phyloP scores from a whole-genome alignment of 2,888 invertebrate species.

The Lepidocyrtinus sp. region DNA sequence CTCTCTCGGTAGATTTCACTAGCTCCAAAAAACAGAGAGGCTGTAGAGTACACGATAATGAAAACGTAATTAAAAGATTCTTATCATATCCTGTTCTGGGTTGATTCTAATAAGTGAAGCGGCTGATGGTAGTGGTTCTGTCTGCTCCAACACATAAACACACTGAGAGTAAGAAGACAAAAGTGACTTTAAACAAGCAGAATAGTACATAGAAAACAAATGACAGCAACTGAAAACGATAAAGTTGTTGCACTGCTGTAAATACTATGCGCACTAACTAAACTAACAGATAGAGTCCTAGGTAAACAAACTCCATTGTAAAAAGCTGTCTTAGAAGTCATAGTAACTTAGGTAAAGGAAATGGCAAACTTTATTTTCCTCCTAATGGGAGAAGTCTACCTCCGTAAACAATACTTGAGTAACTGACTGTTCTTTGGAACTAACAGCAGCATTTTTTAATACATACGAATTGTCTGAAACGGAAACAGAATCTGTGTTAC shows the following conservation, averaged over 20 bases:
- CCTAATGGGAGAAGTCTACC: not conserved
- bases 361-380: slow-evolving; percentile 20
- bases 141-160: not conserved
- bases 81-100: slow-evolving; percentile 6
- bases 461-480: slow-evolving; percentile 15
- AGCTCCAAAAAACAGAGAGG: too few relatives aligned
- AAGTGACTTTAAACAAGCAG: slow-evolving; percentile 12
- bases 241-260: not conserved
- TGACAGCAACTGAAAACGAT: slow-evolving; percentile 7
- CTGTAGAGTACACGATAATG: not conserved
- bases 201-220: slow-evolving; percentile 5
- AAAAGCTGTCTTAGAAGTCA: not conserved
- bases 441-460: slow-evolving; percentile 10
- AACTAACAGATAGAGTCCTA: not conserved
- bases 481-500: slow-evolving; percentile 18
- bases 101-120: not conserved
- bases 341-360: slow-evolving; percentile 9
- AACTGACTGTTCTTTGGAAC: slow-evolving; percentile 9
- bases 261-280: slow-evolving; percentile 2
- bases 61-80: slow-evolving; percentile 16
- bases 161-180: not conserved
- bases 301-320: slow-evolving; percentile 9
- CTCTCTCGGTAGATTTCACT: too few relatives aligned
- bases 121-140: slow-evolving; percentile 7
- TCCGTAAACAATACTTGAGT: not conserved